These are phyloP conservation scores for Creontiades dilutus DNA, from an alignment of 2,888 invertebrate species.

Conservation along the genomic window DNA sequence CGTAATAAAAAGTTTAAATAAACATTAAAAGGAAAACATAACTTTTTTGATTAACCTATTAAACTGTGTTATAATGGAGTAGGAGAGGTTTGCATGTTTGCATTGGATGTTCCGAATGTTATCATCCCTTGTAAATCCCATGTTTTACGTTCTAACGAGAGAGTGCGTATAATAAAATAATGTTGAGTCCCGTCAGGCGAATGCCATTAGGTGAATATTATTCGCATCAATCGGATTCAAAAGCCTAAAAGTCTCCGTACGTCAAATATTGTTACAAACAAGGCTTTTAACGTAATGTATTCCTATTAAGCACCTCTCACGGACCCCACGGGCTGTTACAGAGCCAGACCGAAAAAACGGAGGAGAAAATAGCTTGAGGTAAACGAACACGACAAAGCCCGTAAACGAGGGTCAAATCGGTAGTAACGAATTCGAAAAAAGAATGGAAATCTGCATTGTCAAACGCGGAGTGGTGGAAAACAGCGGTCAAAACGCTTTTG, in stretches of 20 bases:
- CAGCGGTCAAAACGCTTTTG: slow-evolving; percentile 31
- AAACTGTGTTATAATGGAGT: too few relatives aligned
- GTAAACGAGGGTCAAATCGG: neutral
- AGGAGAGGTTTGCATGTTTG: too few relatives aligned
- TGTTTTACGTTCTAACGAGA: too few relatives aligned
- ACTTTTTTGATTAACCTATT: too few relatives aligned
- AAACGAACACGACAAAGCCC: neutral
- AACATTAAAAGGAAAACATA: too few relatives aligned
- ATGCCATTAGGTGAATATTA: neutral
- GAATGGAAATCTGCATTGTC: slow-evolving; percentile 7
- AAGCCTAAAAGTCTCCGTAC: neutral
- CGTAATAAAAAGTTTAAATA: too few relatives aligned
- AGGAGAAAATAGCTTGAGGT: neutral
- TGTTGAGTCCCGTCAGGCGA: too few relatives aligned
- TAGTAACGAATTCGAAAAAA: neutral
- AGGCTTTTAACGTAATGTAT: slow-evolving; percentile 12
- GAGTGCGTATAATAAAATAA: too few relatives aligned
- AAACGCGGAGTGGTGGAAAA: neutral
- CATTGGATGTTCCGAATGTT: too few relatives aligned
- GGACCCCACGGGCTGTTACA: neutral
- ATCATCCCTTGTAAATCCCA: too few relatives aligned
- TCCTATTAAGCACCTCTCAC: neutral
- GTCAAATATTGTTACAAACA: neutral
- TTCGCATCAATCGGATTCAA: neutral
- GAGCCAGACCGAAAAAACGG: neutral